Percentiles rank a stretch among this genome's conserved stretches.
Conservation (phyloP, 2,113 vertebrate genomes). For the Perca fluviatilis region DNA sequence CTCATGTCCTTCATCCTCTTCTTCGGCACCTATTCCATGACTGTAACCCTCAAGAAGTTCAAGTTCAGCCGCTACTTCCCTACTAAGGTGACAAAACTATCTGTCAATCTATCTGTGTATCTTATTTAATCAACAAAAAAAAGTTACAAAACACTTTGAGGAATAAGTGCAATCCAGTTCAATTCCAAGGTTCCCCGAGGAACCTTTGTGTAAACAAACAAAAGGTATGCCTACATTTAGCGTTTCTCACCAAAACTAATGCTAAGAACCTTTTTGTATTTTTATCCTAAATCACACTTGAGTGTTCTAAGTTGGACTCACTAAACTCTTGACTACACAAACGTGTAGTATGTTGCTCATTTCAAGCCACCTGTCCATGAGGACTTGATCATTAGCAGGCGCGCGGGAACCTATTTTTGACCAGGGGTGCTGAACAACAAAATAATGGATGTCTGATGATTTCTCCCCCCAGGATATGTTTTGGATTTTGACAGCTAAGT, state of each 20-base stretch:
- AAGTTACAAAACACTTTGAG: not conserved
- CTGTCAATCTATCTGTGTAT: not conserved
- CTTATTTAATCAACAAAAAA: not conserved
- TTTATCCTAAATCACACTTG: not conserved
- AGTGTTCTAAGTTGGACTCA: not conserved
- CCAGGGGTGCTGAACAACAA: no score
- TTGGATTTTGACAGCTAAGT: no score
- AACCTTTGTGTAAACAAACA: no score
- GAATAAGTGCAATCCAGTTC: not conserved
- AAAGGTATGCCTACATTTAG: no score
- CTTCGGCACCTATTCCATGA: constrained; percentile 98
- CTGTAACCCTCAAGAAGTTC: constrained; percentile 95
- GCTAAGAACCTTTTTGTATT: not conserved
- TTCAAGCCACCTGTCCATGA: not conserved
- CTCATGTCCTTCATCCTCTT: constrained; percentile 99
- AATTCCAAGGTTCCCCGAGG: no score
- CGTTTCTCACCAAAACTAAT: not conserved
- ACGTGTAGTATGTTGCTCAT: not conserved
- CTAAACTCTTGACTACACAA: not conserved
- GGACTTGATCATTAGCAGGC: no score
- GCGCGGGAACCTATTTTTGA: no score
- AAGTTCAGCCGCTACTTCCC: constrained; percentile 98
- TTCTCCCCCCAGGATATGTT: no score
- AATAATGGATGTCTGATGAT: no score
- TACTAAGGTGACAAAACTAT: constrained; percentile 89